Conservation (phyloP, 2,888 invertebrate genomes). For the Dicycla oo region DNA sequence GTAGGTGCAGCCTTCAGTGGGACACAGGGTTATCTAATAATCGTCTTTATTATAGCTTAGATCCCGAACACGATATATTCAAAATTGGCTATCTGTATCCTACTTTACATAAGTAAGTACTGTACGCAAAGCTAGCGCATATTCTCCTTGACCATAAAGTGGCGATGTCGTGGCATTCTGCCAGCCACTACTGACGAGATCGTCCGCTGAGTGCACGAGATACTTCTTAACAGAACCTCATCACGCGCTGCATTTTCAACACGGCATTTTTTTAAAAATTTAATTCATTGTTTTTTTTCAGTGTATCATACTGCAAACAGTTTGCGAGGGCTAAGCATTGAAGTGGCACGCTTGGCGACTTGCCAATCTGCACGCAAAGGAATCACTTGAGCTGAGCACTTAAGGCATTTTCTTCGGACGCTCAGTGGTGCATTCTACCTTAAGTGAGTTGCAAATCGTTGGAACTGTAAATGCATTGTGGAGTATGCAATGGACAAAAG, state of each 20-base stretch:
- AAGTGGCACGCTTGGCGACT: constrained; percentile 37
- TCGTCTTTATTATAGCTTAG: constrained; percentile 8
- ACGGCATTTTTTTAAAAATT: constrained; percentile 27
- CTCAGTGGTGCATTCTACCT: constrained; percentile 28
- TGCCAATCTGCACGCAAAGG: constrained; percentile 49
- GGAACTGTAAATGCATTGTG: constrained; percentile 9
- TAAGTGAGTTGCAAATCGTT: constrained; percentile 42
- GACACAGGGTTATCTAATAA: constrained; percentile 4
- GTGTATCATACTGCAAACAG: constrained; percentile 28
- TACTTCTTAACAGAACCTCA: constrained; percentile 45
- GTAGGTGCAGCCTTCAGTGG: no score
- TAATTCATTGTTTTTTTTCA: constrained; percentile 40
- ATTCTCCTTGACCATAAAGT: constrained; percentile 47
- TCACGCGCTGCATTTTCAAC: constrained; percentile 42
- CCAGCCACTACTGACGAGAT: constrained; percentile 27
- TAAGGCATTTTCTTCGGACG: constrained; percentile 46
- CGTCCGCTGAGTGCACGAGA: constrained; percentile 22
- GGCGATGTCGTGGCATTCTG: constrained; percentile 37
- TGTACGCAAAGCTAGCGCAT: constrained; percentile 42
- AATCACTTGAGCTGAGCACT: constrained; percentile 48
- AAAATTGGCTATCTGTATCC: constrained; percentile 33
- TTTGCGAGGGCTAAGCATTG: constrained; percentile 18
- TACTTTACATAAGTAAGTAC: constrained; percentile 39
- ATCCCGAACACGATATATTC: constrained; percentile 27
- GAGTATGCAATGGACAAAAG: constrained; percentile 11